Base-by-base conservation (phyloP, 2,888 invertebrate genomes). In the Eristalinus aeneus region DNA sequence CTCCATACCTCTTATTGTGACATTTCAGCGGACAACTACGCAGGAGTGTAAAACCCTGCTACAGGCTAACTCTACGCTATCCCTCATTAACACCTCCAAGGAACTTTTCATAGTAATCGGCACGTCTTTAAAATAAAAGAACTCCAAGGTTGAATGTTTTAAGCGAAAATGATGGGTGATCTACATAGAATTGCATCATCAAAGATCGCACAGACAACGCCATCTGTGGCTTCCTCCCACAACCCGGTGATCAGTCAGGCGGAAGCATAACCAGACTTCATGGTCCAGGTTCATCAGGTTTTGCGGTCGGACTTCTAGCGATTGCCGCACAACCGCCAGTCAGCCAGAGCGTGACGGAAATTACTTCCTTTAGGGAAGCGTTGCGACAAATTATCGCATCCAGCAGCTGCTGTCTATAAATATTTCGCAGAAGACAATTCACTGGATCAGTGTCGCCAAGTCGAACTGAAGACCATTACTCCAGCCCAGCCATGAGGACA, bases 341-440 rank as follows among this genome's bases (percentile, higher is more conserved):
- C 74, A 77, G 73, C 71, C 74, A 71, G 23, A 69, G 74, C 86
- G 86, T 82, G 86, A 86, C 82, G 69, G 34, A 77, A 71, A 74
- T 86, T 63, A 75, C 78, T 82, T 86, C 86, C 86, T 86, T 82
- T 39, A 86, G 78, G 86, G 82, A 81, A 86, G 77, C 74, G 74
- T 74, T 73, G n/a, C 73, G 54, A 71, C 64, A 61, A 65, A 77
- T 76, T 79, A 68, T 77, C 81, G 60, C 76, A 34, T 64, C 39
- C n/a, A 39, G 5, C 72, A 80, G 54, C 68, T 82, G 72, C 53
- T 74, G 82, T 86, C 86, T 86, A 86, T 86, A 86, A 82, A 86
- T 86, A 86, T 61, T 73, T 82, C 39, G 74, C 56, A 22, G 73
- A 58, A 71, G 77, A 61, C 82, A 77, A 73, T 56, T 63, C 58